Evolutionary conservation across 1,140 invertebrate genomes (phyloP).

Genomic region (Drosophila sturtevanti): DNA sequence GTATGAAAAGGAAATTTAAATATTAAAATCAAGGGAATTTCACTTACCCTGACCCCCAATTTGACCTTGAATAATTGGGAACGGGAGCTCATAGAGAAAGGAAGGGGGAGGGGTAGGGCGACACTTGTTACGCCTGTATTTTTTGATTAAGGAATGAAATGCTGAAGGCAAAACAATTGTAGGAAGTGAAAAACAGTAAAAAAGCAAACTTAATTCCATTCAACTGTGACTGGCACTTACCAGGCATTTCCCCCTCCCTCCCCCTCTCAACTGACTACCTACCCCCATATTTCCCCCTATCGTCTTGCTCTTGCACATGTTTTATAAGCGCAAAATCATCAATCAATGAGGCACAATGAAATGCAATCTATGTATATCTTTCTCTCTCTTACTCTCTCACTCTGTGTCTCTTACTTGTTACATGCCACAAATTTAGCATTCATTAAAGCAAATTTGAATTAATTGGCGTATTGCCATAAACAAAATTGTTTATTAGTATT

Average conservation of each 20-base stretch:
- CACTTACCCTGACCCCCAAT: neutral
- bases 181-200: slow-evolving; percentile 25
- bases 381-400: neutral
- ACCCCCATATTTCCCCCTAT: neutral
- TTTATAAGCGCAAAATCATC: slow-evolving; percentile 40
- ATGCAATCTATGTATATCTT: slow-evolving; percentile 38
- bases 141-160: slow-evolving; percentile 5
- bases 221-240: slow-evolving; percentile 19
- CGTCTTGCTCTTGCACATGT: slow-evolving; percentile 11
- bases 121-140: neutral
- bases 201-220: slow-evolving; percentile 13
- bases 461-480: slow-evolving; percentile 37
- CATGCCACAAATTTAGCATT: neutral
- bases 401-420: neutral
- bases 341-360: slow-evolving; percentile 12
- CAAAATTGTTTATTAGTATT: slow-evolving; percentile 9
- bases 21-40: neutral
- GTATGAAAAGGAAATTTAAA: neutral
- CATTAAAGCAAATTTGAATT: slow-evolving; percentile 9
- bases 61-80: neutral
- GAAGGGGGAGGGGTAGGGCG: too few relatives aligned
- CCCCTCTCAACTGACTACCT: neutral
- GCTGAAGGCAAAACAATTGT: slow-evolving; percentile 18
- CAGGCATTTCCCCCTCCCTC: neutral
- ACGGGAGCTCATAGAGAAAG: neutral